Base-by-base conservation (phyloP, 2,797 vertebrate genomes). In the Propithecus perrieri region DNA sequence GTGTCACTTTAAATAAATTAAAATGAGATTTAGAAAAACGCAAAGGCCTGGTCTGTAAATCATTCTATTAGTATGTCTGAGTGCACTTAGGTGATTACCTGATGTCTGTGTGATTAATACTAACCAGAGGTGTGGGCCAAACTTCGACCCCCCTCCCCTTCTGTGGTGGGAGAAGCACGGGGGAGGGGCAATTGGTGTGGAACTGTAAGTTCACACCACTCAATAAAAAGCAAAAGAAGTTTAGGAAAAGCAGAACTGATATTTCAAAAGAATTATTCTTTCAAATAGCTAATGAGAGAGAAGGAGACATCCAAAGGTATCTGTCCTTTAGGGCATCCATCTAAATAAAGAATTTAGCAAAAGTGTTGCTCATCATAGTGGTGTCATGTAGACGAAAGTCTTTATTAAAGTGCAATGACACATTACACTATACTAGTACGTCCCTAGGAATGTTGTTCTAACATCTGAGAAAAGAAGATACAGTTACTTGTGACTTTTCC, bases 381-480 rank as follows among this genome's bases (percentile, higher is more conserved):
- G 98, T 94, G 95, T 97, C 98, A 98, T 98, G 99, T 98, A 98
- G 98, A 98, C 98, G 99, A 93, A 98, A 98, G 97, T 97, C 98
- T 61, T 98, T 98, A 99, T 98, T 97, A 98, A 98, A 98, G 97
- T 91, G 96, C 87, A 97, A 98, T 94, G 98, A 99, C 11, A 2
- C 61, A 74, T 43, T 91, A 41, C 18, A 71, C 53, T 53, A 63
- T 33, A 87, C 55, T 43, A 15, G 15, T 59, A n/a, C 17, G 26
- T 10, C 76, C 97, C 98, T 59, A 57, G 53, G 35, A 92, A 74
- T 92, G 48, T 17, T 61, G 57, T 28, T 41, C 41, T 38, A 53
- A 76, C 97, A 95, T 98, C 24, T 98, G 97, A 98, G 98, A 97
- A 96, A 98, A 98, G 98, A 97, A 98, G 71, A 43, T 9, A 35